Conservation (phyloP, 2,888 invertebrate genomes). For the Caenorhabditis sinica region DNA sequence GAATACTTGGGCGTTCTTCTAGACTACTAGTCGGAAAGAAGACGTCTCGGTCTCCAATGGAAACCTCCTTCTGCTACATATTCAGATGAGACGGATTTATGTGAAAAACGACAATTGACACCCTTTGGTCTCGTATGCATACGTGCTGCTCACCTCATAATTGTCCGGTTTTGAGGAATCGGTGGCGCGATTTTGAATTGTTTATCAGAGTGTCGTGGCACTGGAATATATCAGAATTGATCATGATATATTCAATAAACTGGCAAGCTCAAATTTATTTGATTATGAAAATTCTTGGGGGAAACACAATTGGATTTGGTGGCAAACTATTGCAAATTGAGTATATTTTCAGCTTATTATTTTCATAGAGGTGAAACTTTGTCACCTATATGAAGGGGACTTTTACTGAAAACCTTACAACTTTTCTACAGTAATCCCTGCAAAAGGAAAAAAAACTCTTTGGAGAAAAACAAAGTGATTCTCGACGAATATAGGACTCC, state of each 20-base stretch:
- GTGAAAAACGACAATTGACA: conserved; percentile 25
- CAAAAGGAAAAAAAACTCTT: neutral
- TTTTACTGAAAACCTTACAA: neutral
- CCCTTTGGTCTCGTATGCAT: neutral
- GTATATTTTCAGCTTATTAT: neutral
- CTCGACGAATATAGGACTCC: conserved; percentile 1
- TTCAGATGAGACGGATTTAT: conserved; percentile 34
- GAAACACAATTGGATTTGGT: neutral
- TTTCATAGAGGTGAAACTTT: neutral
- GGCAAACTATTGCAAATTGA: neutral
- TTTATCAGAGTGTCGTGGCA: conserved; percentile 12
- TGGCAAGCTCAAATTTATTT: neutral
- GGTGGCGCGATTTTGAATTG: conserved; percentile 51
- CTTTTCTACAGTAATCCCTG: conserved; percentile 24
- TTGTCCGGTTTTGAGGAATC: conserved; percentile 39
- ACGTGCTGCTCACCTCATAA: conserved; percentile 48
- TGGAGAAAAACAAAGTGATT: conserved; percentile 51
- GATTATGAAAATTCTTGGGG: conserved; percentile 1
- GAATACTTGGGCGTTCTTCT: neutral
- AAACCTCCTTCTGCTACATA: conserved; percentile 5
- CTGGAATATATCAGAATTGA: conserved; percentile 27
- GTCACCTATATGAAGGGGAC: neutral
- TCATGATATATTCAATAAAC: neutral
- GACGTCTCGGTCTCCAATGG: conserved; percentile 22
- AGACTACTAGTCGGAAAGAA: neutral